Evolutionary conservation across 2,888 invertebrate species (phyloP).

Genomic region (Strigamia crassipes): DNA sequence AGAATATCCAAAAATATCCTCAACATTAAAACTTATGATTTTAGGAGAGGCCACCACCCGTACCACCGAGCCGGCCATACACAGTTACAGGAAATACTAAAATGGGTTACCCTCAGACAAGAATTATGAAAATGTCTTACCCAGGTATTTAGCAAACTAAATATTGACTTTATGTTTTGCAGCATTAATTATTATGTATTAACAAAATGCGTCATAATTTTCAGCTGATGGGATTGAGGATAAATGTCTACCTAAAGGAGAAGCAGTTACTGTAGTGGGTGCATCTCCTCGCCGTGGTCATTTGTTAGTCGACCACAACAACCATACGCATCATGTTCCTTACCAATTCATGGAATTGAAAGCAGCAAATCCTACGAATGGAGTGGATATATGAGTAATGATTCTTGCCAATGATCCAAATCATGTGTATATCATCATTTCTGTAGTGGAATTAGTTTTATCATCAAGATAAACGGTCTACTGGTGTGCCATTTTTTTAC

Average conservation of each 20-base stretch:
- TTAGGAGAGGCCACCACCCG: conserved; percentile 87
- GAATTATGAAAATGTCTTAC: conserved; percentile 88
- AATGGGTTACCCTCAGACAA: conserved; percentile 87
- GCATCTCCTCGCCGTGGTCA: conserved; percentile 84
- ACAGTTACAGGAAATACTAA: conserved; percentile 88
- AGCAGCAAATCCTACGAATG: conserved; percentile 2
- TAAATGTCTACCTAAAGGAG: conserved; percentile 48
- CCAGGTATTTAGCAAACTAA: conserved; percentile 63
- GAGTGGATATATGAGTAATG: conserved; percentile 44
- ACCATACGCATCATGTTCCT: conserved; percentile 75
- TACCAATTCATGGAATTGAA: conserved; percentile 78
- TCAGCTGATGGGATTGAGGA: conserved; percentile 64
- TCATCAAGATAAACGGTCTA: not conserved
- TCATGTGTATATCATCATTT: not conserved
- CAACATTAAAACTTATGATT: too few relatives aligned
- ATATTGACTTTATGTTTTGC: too few relatives aligned
- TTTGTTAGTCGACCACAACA: conserved; percentile 81
- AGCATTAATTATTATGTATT: too few relatives aligned
- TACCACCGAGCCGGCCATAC: conserved; percentile 87
- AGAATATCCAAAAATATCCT: too few relatives aligned
- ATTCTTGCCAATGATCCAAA: not conserved
- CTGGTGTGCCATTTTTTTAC: not conserved
- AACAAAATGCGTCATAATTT: not conserved
- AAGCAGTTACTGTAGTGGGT: conserved; percentile 84
- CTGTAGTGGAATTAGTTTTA: not conserved